Evolutionary conservation across 2,113 vertebrate species (phyloP).

Genomic region (Martes martes): DNA sequence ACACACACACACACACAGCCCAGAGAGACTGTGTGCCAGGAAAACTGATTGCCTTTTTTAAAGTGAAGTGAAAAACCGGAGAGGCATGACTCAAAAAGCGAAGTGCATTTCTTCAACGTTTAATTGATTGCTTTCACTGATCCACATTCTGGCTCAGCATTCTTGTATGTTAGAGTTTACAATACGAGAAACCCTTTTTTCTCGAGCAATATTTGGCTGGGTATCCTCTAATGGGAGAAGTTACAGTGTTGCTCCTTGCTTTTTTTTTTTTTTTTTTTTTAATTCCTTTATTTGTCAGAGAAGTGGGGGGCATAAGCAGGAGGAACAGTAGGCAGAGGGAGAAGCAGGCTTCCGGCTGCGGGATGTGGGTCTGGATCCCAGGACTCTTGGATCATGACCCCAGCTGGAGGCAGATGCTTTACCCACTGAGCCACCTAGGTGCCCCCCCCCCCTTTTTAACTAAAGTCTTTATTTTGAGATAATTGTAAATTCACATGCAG

Average conservation of each 20-base stretch:
- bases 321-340: no score
- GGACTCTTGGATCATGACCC: no score
- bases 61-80: background rate
- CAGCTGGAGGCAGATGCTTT: no score
- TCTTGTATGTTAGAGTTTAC: background rate
- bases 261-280: background rate
- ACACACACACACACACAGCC: no score
- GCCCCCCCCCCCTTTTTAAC: background rate
- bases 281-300: no score
- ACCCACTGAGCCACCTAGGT: no score
- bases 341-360: no score
- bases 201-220: background rate
- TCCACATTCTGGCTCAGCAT: background rate
- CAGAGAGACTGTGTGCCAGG: background rate
- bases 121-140: background rate
- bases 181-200: background rate
- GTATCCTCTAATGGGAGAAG: background rate
- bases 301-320: no score
- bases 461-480: background rate
- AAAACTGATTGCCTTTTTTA: background rate
- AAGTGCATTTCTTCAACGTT: background rate
- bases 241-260: background rate
- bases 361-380: no score
- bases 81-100: background rate
- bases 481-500: background rate